Conservation (phyloP, 2,888 invertebrate species). For the Macrosiphum euphorbiae region DNA sequence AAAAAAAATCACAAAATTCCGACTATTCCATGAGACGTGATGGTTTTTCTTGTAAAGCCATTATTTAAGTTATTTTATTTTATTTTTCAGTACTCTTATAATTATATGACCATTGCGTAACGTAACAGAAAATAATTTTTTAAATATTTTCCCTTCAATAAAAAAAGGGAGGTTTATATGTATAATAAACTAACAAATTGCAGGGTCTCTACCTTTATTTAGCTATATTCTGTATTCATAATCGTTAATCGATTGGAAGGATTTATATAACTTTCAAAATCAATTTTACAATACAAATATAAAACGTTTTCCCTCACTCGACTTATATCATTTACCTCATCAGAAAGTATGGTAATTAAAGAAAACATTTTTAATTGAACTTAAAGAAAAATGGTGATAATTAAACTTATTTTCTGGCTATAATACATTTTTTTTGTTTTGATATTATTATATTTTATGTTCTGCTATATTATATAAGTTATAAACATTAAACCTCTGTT, state of each 20-base stretch:
- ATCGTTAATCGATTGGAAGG: background rate
- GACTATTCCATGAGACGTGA: background rate
- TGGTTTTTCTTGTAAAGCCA: background rate
- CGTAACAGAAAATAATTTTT: background rate
- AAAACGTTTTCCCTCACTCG: background rate
- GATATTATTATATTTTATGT: background rate
- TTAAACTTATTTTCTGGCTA: background rate
- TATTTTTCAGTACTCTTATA: background rate
- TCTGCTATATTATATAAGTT: background rate
- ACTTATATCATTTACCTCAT: background rate
- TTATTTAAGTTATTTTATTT: background rate
- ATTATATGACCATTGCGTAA: background rate
- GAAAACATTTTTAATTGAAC: background rate
- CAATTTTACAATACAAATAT: background rate
- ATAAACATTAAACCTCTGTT: background rate
- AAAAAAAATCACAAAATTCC: background rate
- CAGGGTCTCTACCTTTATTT: background rate
- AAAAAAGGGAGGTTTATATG: background rate
- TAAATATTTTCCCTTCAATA: background rate
- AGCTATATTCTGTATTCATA: background rate
- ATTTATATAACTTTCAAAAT: background rate
- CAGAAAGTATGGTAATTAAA: background rate
- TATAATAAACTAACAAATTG: background rate
- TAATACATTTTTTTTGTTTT: background rate
- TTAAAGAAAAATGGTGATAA: background rate